phyloP scores from a whole-genome alignment of 1,140 invertebrate genomes.

The Chironomus tepperi region DNA sequence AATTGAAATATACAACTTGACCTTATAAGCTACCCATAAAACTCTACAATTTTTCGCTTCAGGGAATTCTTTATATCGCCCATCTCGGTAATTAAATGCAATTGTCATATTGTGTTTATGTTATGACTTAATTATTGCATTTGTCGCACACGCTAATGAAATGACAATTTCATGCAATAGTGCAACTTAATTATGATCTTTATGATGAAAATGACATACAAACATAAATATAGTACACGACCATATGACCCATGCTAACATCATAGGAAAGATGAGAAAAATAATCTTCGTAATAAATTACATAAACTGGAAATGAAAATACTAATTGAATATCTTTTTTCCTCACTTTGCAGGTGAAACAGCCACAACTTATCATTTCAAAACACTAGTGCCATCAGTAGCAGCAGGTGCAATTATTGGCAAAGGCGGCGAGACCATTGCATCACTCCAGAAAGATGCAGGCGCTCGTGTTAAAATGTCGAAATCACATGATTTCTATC shows the following conservation, averaged over 20 bases:
- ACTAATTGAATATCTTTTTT: constrained; percentile 25
- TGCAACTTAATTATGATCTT: not conserved
- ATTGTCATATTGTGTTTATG: no score
- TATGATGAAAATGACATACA: constrained; percentile 7
- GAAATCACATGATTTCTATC: constrained; percentile 95
- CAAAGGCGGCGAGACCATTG: constrained; percentile 95
- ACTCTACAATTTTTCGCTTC: no score
- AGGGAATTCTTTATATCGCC: no score
- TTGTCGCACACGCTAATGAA: constrained; percentile 1
- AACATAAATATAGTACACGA: not conserved
- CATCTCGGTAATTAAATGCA: no score
- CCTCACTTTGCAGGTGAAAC: constrained; percentile 48
- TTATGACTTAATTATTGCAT: not conserved
- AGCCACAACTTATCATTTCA: constrained; percentile 78
- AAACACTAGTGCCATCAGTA: constrained; percentile 90
- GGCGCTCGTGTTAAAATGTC: constrained; percentile 96
- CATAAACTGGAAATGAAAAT: not conserved
- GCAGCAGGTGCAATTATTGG: constrained; percentile 96
- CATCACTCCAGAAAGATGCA: constrained; percentile 91
- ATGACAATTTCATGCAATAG: constrained; percentile 1
- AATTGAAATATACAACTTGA: no score
- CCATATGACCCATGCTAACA: not conserved
- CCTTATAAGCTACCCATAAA: no score
- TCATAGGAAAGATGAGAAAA: not conserved
- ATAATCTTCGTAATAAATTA: no score